These are phyloP conservation scores for Enteromius anoplus DNA, from an alignment of 2,797 vertebrate species.

Conservation along the genomic window DNA sequence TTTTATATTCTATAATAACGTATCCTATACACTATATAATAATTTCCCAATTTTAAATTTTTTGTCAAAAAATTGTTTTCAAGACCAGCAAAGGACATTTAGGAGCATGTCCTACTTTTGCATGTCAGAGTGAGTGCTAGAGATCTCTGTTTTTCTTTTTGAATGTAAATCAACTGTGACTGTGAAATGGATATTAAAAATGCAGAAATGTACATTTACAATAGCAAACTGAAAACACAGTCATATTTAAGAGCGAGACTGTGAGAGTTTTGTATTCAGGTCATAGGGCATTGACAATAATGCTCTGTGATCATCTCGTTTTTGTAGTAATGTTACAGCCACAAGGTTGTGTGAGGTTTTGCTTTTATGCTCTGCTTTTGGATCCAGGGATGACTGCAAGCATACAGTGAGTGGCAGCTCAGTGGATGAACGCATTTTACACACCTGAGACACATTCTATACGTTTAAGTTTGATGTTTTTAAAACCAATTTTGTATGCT, in stretches of 20 bases:
- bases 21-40: no score
- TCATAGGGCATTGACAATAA: slow-evolving; percentile 19
- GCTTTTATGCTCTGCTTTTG: slow-evolving; percentile 18
- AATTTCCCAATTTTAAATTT: not conserved
- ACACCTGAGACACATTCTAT: slow-evolving; percentile 1
- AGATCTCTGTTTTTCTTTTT: slow-evolving; percentile 27
- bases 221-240: slow-evolving; percentile 19
- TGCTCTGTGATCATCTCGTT: slow-evolving; percentile 3
- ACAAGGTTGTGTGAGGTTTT: slow-evolving; percentile 16
- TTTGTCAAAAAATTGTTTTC: no score
- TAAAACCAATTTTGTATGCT: not conserved
- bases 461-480: not conserved
- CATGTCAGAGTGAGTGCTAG: not conserved
- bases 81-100: not conserved
- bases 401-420: slow-evolving; percentile 18
- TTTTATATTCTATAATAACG: no score
- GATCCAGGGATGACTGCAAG: slow-evolving; percentile 20
- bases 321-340: slow-evolving; percentile 17
- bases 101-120: not conserved
- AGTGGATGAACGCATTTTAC: not conserved
- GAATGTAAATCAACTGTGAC: slow-evolving; percentile 34
- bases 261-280: slow-evolving; percentile 23
- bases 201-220: slow-evolving; percentile 12
- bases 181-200: slow-evolving; percentile 21
- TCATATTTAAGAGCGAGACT: not conserved